These are phyloP conservation scores for Drepanosiphum platanoidis DNA, from an alignment of 2,888 invertebrate genomes.

Conservation along the genomic window DNA sequence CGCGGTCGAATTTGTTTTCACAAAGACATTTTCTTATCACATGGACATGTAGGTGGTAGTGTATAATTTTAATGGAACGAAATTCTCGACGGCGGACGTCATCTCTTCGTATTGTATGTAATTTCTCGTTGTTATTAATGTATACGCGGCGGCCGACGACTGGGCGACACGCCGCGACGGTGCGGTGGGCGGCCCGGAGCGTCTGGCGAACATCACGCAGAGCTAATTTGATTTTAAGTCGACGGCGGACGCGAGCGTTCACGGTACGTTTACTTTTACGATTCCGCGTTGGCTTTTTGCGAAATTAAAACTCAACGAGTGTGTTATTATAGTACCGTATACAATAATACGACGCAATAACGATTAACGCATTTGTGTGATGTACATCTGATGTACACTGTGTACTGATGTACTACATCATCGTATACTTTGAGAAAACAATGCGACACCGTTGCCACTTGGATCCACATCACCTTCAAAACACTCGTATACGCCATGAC, in stretches of 20 bases:
- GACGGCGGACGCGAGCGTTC: not conserved
- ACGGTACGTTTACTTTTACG: conserved; percentile 51
- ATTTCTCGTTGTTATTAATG: not conserved
- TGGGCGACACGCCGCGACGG: not conserved
- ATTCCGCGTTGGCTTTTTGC: conserved; percentile 50
- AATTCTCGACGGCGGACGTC: not conserved
- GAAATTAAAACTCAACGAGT: conserved; percentile 29
- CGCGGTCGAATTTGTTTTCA: too few relatives aligned
- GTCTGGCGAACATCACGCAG: conserved; percentile 25
- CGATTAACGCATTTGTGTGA: not conserved
- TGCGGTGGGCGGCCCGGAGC: not conserved
- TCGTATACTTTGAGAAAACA: too few relatives aligned
- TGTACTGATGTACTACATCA: too few relatives aligned
- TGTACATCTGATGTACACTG: too few relatives aligned
- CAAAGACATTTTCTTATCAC: too few relatives aligned
- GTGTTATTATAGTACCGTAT: too few relatives aligned
- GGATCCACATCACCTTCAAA: too few relatives aligned
- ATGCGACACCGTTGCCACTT: not conserved
- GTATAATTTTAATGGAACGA: not conserved
- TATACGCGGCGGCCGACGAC: not conserved
- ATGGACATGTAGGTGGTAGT: too few relatives aligned
- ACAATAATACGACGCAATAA: not conserved
- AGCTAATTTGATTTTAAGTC: conserved; percentile 47
- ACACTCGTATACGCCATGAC: too few relatives aligned
- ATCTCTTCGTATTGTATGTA: not conserved